These are phyloP conservation scores for Ylistrum balloti DNA, from an alignment of 1,140 invertebrate genomes.

Conservation along the genomic window DNA sequence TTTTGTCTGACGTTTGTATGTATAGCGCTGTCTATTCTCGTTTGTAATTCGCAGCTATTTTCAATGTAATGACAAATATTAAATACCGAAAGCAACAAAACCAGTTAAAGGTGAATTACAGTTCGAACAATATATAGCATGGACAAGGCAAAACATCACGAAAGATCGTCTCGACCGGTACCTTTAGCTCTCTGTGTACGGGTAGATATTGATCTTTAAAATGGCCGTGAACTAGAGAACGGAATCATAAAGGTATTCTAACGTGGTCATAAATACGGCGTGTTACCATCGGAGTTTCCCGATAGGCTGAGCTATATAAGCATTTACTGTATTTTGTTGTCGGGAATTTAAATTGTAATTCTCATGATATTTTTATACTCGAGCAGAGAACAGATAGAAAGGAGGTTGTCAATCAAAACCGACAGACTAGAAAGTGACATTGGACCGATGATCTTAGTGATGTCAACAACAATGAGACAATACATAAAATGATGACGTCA, in stretches of 20 bases:
- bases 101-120: neutral
- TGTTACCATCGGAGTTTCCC: neutral
- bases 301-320: neutral
- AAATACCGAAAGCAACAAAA: neutral
- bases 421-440: neutral
- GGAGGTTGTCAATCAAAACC: neutral
- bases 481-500: neutral
- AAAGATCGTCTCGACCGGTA: neutral
- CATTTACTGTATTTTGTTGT: neutral
- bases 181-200: neutral
- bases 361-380: neutral
- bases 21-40: too few species aligned
- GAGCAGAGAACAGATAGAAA: neutral
- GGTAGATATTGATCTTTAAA: neutral
- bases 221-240: neutral
- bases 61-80: neutral
- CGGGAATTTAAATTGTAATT: slow-evolving; percentile 20
- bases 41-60: neutral
- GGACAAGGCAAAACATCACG: too few species aligned
- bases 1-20: too few species aligned
- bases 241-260: neutral
- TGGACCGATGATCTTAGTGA: neutral
- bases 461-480: slow-evolving; percentile 36
- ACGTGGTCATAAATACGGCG: neutral
- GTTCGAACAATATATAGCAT: neutral